Evolutionary conservation across 2,797 vertebrate species (phyloP), one percentile per base, ranked within the genome.

Genomic region (Aselliscus stoliczkanus): DNA sequence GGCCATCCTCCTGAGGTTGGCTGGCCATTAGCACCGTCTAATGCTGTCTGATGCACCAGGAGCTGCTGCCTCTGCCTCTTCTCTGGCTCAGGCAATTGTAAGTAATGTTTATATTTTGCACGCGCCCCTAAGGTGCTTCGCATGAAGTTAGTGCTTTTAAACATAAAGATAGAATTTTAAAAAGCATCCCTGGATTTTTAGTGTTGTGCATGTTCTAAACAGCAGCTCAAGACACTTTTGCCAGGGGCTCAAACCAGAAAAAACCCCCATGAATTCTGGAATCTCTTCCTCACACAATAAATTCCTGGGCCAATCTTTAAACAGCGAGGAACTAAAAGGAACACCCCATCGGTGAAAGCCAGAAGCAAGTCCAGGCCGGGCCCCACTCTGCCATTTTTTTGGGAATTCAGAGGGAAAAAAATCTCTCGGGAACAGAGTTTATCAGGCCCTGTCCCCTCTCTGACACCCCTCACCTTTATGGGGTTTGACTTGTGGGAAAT

Each of bases 381-480:
- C 64, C 50, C 60, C 23, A 0, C 58, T 39, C 25, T 17, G 4
- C 11, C 54, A 23, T 13, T 13, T 21, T 14, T 75, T 50, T 34
- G 62, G 69, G 54, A 69, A 73, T 79, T 83, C 47, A 44, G 67
- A 77, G 47, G 54, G 20, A 65, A 81, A 65, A 81, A 52, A n/a
- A 1, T 31, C 17, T 60, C 75, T 20, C 1, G 69, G 60, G 44
- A 62, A 11, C 17, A 50, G 77, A 20, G 18, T 13, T 80, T 2
- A 0, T 25, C 23, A 17, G 9, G 1, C n/a, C 4, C 17, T 0
- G 17, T 23, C 21, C 34, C 7, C n/a, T 23, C 39, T 15, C 7
- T 3, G 0, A 23, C 0, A 17, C 17, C 58, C 88, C 58, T 58
- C 1, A 0, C 6, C 0, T 27, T 27, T 47, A 34, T 77, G 47